A percentile compares a stretch with the other conserved stretches of the same genome.
phyloP scores from a whole-genome alignment of 2,113 vertebrate species.

The Coregonus clupeaformis region DNA sequence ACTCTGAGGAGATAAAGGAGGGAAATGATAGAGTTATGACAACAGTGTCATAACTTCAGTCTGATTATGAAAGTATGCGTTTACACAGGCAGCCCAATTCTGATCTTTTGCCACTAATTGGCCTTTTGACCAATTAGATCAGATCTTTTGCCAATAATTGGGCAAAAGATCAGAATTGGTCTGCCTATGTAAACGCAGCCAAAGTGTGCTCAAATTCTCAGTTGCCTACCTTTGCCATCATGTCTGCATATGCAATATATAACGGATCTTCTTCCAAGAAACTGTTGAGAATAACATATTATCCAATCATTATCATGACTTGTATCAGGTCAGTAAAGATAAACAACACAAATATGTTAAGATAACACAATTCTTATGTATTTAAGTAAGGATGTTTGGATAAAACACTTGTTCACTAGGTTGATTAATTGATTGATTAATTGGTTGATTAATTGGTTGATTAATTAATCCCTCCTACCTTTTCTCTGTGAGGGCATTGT shows the following conservation, averaged over 20 bases:
- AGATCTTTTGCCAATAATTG: no score
- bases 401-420: no score
- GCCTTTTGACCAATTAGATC: no score
- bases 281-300: constrained; percentile 65
- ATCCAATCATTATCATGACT: no score
- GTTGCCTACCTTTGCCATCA: constrained; percentile 94
- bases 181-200: no score
- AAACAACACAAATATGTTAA: no score
- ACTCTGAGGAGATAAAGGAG: constrained; percentile 59
- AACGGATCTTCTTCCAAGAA: constrained; percentile 88
- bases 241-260: constrained; percentile 94
- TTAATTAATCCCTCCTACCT: constrained; percentile 71
- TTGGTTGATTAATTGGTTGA: neutral
- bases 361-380: no score
- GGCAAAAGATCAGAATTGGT: no score
- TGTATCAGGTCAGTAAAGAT: no score
- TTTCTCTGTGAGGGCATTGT: constrained; percentile 91
- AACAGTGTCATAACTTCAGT: neutral
- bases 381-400: no score
- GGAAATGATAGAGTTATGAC: neutral
- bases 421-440: neutral
- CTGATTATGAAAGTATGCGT: neutral
- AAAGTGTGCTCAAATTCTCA: neutral
- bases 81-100: neutral
- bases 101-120: no score